These are phyloP conservation scores for Ochotona princeps DNA, from an alignment of 2,113 vertebrate genomes.

Conservation along the genomic window DNA sequence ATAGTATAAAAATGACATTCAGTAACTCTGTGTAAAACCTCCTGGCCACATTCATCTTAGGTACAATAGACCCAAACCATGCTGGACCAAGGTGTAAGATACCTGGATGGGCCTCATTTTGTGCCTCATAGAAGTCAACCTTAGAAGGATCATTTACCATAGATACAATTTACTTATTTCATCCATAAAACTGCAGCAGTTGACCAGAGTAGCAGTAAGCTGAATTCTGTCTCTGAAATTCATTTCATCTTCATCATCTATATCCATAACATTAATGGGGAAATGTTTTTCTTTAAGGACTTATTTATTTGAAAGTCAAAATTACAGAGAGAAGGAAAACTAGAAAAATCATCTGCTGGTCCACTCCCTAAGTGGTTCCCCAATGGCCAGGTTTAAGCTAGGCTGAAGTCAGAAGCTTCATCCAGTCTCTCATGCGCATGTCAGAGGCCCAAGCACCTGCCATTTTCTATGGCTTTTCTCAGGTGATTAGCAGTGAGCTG, in stretches of 20 bases:
- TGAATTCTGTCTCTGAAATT: background rate
- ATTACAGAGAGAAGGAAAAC: too few relatives aligned
- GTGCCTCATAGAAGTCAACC: background rate
- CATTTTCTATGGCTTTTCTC: too few relatives aligned
- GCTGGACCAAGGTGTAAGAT: too few relatives aligned
- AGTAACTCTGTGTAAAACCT: slow-evolving; percentile 21
- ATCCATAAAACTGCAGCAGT: background rate
- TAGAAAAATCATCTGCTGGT: too few relatives aligned
- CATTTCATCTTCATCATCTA: slow-evolving; percentile 1
- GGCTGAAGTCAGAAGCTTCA: too few relatives aligned
- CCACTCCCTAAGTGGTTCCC: too few relatives aligned
- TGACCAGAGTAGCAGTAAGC: background rate
- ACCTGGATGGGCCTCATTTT: background rate
- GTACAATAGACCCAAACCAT: background rate
- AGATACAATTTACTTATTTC: background rate
- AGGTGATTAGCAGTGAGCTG: too few relatives aligned
- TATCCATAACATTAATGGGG: background rate
- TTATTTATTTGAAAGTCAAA: too few relatives aligned
- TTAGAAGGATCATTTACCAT: background rate
- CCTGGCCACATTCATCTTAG: background rate
- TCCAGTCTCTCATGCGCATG: too few relatives aligned
- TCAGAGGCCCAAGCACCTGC: too few relatives aligned
- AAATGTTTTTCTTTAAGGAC: background rate
- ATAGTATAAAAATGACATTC: slow-evolving; percentile 21
- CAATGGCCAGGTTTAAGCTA: too few relatives aligned